A percentile compares a stretch with the other conserved stretches of the same genome.
These are phyloP conservation scores for Glyptemys insculpta DNA, from an alignment of 2,797 vertebrate genomes.

Conservation along the genomic window DNA sequence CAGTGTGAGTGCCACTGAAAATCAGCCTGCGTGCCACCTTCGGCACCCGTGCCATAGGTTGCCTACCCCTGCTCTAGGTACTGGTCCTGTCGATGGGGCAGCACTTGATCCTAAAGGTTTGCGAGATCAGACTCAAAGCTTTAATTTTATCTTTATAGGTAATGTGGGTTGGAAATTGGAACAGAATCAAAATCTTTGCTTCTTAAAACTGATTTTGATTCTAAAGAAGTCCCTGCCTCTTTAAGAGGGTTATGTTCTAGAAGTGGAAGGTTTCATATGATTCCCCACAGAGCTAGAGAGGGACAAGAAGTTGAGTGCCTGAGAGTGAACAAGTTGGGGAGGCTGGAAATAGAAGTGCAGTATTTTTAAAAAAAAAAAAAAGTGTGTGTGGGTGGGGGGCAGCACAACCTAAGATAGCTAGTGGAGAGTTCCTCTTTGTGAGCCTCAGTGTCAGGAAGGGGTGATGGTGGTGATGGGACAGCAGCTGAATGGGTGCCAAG, in stretches of 20 bases:
- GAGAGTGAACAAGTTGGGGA: neutral
- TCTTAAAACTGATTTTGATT: neutral
- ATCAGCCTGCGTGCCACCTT: too few species aligned
- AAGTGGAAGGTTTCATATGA: neutral
- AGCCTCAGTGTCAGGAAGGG: neutral
- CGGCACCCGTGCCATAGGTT: too few species aligned
- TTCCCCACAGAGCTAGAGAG: neutral
- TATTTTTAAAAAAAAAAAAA: neutral
- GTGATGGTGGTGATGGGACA: neutral
- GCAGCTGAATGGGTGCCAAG: neutral
- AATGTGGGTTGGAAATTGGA: neutral
- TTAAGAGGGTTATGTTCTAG: neutral
- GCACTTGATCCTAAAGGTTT: fast-evolving
- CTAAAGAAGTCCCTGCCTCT: neutral
- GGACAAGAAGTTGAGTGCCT: neutral
- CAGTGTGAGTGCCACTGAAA: too few species aligned
- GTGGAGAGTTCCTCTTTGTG: neutral
- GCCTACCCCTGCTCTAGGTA: neutral
- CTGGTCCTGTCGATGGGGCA: neutral
- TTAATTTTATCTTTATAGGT: neutral
- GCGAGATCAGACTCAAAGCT: neutral
- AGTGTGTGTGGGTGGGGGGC: too few species aligned
- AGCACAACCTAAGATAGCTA: neutral
- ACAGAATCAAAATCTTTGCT: neutral
- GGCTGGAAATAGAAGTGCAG: neutral